phyloP scores from a whole-genome alignment of 2,113 vertebrate species.

The Trematocara nigrifrons region DNA sequence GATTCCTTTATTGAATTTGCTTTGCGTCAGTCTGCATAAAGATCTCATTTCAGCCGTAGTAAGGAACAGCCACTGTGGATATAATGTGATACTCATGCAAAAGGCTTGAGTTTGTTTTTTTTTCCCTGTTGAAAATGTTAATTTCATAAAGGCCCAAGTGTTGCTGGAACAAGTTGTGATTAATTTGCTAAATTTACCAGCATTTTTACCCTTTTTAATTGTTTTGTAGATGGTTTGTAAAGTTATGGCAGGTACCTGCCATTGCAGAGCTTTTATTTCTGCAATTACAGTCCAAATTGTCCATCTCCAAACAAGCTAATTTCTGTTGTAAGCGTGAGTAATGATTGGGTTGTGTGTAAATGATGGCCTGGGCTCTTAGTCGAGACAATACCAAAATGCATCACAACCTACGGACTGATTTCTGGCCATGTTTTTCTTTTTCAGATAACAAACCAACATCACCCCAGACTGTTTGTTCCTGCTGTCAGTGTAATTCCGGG shows the following conservation, averaged over 20 bases:
- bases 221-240: neutral
- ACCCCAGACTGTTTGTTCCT: neutral
- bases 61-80: constrained; percentile 7
- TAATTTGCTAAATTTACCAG: neutral
- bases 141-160: neutral
- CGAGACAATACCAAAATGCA: neutral
- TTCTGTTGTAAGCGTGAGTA: neutral
- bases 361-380: neutral
- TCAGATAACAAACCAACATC: constrained; percentile 47
- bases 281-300: neutral
- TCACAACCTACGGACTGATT: neutral
- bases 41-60: constrained; percentile 34
- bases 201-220: neutral
- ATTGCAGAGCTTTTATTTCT: neutral
- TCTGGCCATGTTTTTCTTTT: constrained; percentile 30
- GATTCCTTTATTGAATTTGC: constrained; percentile 52
- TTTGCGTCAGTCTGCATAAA: neutral
- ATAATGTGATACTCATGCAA: constrained; percentile 35
- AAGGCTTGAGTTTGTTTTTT: neutral
- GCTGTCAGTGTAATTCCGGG: neutral
- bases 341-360: neutral
- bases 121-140: neutral
- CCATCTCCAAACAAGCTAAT: neutral
- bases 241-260: neutral
- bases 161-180: neutral